These are phyloP conservation scores for Ochropleura plecta DNA, from an alignment of 2,888 invertebrate species.

Conservation along the genomic window DNA sequence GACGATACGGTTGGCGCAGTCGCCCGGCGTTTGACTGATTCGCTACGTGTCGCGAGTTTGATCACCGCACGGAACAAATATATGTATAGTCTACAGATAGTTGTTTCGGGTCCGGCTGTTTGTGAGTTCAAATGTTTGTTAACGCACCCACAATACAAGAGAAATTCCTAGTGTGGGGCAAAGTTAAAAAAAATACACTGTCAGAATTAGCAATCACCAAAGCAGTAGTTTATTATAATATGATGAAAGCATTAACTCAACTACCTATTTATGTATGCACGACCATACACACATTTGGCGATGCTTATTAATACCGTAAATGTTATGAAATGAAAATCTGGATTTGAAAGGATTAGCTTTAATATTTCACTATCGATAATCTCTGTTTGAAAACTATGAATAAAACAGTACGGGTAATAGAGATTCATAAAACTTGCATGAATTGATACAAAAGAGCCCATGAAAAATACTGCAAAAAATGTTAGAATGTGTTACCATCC, in stretches of 20 bases:
- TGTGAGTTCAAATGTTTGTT: no score
- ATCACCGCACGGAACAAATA: no score
- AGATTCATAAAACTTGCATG: conserved; percentile 11
- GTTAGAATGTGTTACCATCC: neutral
- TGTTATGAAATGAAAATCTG: conserved; percentile 29
- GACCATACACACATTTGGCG: conserved; percentile 5
- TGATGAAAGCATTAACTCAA: conserved; percentile 4
- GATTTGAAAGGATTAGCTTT: conserved; percentile 9
- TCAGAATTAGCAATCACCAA: conserved; percentile 6
- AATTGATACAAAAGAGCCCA: neutral
- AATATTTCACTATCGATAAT: conserved; percentile 31
- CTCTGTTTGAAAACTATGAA: conserved; percentile 18
- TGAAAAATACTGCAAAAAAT: neutral
- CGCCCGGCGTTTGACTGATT: accelerated
- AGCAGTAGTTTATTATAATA: neutral
- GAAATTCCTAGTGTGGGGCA: no score
- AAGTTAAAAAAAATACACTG: no score
- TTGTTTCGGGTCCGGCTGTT: no score
- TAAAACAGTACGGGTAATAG: conserved; percentile 20
- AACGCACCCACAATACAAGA: no score
- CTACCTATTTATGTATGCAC: conserved; percentile 3
- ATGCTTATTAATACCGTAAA: neutral
- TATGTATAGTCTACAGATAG: no score
- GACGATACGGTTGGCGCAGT: no score
- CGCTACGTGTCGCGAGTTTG: no score